Evolutionary conservation across 2,797 vertebrate species (phyloP).

Genomic region (Pangasius larnaudii): DNA sequence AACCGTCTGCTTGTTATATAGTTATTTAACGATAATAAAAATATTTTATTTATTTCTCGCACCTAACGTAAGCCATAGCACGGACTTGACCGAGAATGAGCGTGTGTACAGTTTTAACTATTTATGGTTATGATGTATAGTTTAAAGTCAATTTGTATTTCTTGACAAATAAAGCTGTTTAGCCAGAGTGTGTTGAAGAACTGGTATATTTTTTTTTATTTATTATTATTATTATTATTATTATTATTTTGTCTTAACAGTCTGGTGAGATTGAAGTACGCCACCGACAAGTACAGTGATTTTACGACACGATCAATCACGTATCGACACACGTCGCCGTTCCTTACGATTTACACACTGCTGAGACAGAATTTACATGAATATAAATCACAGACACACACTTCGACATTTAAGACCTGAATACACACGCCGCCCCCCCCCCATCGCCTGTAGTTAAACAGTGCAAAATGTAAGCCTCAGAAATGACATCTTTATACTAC

Average conservation of each 20-base stretch:
- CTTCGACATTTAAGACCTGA: background rate
- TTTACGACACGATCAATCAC: background rate
- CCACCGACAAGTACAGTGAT: background rate
- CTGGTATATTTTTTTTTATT: background rate
- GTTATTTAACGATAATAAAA: conserved; percentile 3
- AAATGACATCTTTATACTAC: background rate
- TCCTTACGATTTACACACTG: background rate
- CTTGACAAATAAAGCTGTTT: conserved; percentile 63
- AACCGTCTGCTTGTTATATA: background rate
- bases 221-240: background rate
- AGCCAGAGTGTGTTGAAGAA: conserved; percentile 22
- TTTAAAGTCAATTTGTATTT: conserved; percentile 57
- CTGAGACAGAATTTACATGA: background rate
- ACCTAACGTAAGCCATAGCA: conserved; percentile 52
- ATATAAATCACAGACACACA: background rate
- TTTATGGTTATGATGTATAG: conserved; percentile 70
- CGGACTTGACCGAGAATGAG: background rate
- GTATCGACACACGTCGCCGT: background rate
- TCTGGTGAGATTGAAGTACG: background rate
- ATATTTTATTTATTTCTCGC: conserved; percentile 2
- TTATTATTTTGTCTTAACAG: conserved; percentile 3
- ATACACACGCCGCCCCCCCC: too few relatives aligned
- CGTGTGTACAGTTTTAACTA: conserved; percentile 62
- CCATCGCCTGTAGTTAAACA: background rate
- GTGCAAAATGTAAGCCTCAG: conserved; percentile 2